Conservation (phyloP, 2,113 vertebrate genomes). For the Barnardius zonarius region DNA sequence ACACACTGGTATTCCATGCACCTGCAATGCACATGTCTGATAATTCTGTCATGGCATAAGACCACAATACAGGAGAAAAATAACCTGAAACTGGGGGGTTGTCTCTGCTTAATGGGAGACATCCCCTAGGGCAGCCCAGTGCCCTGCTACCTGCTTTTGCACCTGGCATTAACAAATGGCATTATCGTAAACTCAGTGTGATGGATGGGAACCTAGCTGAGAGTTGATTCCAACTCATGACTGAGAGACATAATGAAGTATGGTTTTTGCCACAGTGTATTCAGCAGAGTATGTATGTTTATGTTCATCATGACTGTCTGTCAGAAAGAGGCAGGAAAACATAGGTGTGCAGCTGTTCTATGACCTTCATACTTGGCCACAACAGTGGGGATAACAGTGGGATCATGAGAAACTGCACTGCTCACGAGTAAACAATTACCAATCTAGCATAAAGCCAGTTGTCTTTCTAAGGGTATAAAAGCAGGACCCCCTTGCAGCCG, state of each 20-base stretch:
- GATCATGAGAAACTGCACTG: background rate
- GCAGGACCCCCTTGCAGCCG: background rate
- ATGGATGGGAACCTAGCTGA: background rate
- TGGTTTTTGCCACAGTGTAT: background rate
- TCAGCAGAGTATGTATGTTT: background rate
- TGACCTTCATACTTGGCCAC: background rate
- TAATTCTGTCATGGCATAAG: background rate
- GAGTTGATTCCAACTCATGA: background rate
- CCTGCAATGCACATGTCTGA: background rate
- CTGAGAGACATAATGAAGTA: background rate
- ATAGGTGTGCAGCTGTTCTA: background rate
- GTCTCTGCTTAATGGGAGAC: background rate
- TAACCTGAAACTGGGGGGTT: background rate
- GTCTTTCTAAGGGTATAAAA: background rate
- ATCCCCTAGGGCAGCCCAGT: too few relatives aligned
- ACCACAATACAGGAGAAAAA: background rate
- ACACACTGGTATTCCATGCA: background rate
- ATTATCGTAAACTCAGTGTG: background rate
- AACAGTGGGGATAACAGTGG: background rate
- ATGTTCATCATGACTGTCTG: background rate
- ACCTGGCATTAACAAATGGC: background rate
- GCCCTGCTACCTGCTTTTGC: background rate
- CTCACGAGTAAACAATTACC: background rate
- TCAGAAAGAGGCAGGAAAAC: background rate
- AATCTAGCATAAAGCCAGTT: background rate